phyloP scores from a whole-genome alignment of 2,888 invertebrate species.

The Leptogaster cylindrica region DNA sequence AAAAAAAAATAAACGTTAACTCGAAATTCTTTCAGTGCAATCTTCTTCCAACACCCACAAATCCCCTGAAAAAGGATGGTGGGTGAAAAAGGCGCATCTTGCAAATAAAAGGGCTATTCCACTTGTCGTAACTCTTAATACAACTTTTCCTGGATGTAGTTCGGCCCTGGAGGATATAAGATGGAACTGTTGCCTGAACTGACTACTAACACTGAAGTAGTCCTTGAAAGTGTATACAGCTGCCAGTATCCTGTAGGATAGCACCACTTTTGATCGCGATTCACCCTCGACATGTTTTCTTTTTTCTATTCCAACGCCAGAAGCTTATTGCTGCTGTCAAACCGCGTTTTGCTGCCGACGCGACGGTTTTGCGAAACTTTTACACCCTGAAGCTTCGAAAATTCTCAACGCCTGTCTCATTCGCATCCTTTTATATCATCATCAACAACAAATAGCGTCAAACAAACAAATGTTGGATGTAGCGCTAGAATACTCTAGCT shows the following conservation, averaged over 20 bases:
- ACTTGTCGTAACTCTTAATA: slow-evolving; percentile 18
- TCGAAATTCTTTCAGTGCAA: background rate
- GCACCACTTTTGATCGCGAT: slow-evolving; percentile 33
- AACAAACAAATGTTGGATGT: background rate
- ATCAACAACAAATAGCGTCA: background rate
- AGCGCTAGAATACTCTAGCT: background rate
- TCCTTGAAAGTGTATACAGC: background rate
- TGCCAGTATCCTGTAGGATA: background rate
- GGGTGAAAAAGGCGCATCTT: too few relatives aligned
- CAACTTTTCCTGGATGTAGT: background rate
- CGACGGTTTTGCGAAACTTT: background rate
- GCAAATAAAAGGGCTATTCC: background rate
- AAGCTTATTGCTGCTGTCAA: slow-evolving; percentile 37
- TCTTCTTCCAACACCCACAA: background rate
- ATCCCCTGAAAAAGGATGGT: too few relatives aligned
- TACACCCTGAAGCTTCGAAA: background rate
- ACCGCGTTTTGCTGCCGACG: slow-evolving; percentile 25
- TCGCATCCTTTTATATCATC: background rate
- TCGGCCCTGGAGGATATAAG: too few relatives aligned
- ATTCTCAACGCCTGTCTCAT: background rate
- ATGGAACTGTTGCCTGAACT: background rate
- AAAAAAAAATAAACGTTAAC: background rate
- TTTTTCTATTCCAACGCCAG: too few relatives aligned
- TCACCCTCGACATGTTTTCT: slow-evolving; percentile 12
- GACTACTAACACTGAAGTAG: background rate